phyloP scores from a whole-genome alignment of 2,888 invertebrate genomes.

The Caenorhabditis panamensis region DNA sequence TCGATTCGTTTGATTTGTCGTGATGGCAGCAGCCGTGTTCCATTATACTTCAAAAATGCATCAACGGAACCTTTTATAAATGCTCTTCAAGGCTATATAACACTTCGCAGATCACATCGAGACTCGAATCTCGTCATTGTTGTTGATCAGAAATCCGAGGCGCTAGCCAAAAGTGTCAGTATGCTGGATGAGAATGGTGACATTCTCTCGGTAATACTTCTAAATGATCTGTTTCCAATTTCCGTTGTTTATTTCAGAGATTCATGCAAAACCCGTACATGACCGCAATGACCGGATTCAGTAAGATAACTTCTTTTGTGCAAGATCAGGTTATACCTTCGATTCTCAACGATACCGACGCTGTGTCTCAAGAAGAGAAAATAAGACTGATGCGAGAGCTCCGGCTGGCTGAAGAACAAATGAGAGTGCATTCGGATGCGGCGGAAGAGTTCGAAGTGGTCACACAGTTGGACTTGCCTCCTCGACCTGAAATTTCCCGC shows the following conservation, averaged over 20 bases:
- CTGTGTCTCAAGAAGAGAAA: constrained; percentile 81
- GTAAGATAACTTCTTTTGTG: constrained; percentile 89
- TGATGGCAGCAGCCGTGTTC: constrained; percentile 87
- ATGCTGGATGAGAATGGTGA: constrained; percentile 86
- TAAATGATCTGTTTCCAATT: too few relatives aligned
- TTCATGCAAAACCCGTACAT: constrained; percentile 87
- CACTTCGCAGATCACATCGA: constrained; percentile 84
- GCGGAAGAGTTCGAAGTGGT: constrained; percentile 80
- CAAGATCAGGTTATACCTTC: constrained; percentile 83
- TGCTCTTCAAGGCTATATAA: constrained; percentile 82
- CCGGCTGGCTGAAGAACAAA: constrained; percentile 61
- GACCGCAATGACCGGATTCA: constrained; percentile 90
- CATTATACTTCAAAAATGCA: constrained; percentile 91
- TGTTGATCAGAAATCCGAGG: constrained; percentile 85
- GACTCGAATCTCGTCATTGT: constrained; percentile 88
- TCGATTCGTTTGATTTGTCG: constrained; percentile 85
- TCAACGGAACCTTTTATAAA: constrained; percentile 88
- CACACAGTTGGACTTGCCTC: constrained; percentile 85
- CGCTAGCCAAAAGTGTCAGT: constrained; percentile 90
- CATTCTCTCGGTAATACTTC: constrained; percentile 82
- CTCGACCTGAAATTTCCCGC: constrained; percentile 86
- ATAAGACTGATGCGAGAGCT: constrained; percentile 83
- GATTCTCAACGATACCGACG: constrained; percentile 79
- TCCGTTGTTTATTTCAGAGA: too few relatives aligned
- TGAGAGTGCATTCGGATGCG: constrained; percentile 71